Base-by-base conservation (phyloP, 2,888 invertebrate genomes). In the Ennomos erosarius region DNA sequence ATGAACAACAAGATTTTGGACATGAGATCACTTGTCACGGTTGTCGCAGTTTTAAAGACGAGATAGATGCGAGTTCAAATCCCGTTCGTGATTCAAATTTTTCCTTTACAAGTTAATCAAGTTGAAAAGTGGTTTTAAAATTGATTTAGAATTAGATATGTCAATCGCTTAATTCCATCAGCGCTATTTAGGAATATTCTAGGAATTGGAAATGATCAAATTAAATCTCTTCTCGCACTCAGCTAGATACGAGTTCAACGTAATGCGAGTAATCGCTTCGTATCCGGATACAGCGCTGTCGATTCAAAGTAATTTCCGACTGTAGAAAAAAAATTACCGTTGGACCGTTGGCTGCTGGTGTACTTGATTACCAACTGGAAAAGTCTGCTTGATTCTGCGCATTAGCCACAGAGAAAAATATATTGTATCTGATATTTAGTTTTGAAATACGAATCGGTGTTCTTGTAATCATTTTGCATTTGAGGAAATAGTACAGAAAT, bases 221-320 rank as follows among this genome's bases (percentile, higher is more conserved):
- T 35, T n/a, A 37, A n/a, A 4, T 47, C 43, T 35, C 43, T 48
- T 52, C 34, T 33, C 1, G n/a, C 40, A 38, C 36, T n/a, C 42
- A 35, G 42, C 26, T 26, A 5, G 48, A 59, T 50, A 55, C 44
- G 55, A 51, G 64, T 46, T 46, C 56, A 65, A 61, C 67, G 66
- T 62, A 64, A 64, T 64, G 66, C 55, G 67, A 75, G 73, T 68
- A 71, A 55, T 69, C 71, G 43, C 43, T 51, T 60, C 69, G 67
- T 64, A 70, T 76, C 76, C 79, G 76, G 75, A 77, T 74, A 70
- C 72, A 70, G 59, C 72, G 74, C 75, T n/a, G 16, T 3, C 72
- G 76, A 83, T 75, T 79, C 80, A 74, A 76, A 75, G 74, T 82
- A 81, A 86, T 85, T 84, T 86, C 88, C 84, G 82, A 64, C 65